Evolutionary conservation across 2,888 invertebrate genomes (phyloP).

Genomic region (Nesidiocoris tenuis): DNA sequence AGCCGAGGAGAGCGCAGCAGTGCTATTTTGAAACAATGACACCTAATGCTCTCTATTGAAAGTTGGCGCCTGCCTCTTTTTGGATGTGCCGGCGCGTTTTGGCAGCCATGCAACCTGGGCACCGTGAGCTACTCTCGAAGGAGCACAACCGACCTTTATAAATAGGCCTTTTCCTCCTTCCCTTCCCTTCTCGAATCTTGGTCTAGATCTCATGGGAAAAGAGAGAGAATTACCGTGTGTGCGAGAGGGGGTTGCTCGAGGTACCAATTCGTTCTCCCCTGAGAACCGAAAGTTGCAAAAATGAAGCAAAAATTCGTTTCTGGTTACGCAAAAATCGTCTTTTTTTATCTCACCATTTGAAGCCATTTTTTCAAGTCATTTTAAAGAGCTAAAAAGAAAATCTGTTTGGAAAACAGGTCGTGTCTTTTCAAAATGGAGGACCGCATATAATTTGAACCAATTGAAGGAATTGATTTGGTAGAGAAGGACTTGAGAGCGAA

Average conservation of each 20-base stretch:
- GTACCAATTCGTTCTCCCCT: neutral
- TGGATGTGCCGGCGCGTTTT: slow-evolving; percentile 31
- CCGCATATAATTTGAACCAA: no score
- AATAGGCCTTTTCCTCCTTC: slow-evolving; percentile 25
- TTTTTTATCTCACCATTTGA: no score
- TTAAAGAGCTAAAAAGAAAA: no score
- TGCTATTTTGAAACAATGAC: slow-evolving; percentile 36
- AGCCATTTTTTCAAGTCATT: no score
- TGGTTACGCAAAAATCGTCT: no score
- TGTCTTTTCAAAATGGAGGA: no score
- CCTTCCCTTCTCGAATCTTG: slow-evolving; percentile 6
- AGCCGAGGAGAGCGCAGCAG: neutral
- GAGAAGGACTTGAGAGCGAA: no score
- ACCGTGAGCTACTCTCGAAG: slow-evolving; percentile 12
- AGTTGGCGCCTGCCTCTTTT: slow-evolving; percentile 38
- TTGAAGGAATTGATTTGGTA: no score
- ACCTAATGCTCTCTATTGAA: slow-evolving; percentile 34
- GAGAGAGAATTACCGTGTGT: neutral
- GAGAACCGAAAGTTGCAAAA: neutral
- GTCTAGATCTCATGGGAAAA: neutral
- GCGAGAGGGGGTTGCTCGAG: neutral
- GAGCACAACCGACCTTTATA: slow-evolving; percentile 16
- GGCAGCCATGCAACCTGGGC: slow-evolving; percentile 25
- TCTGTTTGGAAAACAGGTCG: no score
- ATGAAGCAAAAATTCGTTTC: no score